Conservation (phyloP, 2,797 vertebrate species). For the Coracias cyanogaster region DNA sequence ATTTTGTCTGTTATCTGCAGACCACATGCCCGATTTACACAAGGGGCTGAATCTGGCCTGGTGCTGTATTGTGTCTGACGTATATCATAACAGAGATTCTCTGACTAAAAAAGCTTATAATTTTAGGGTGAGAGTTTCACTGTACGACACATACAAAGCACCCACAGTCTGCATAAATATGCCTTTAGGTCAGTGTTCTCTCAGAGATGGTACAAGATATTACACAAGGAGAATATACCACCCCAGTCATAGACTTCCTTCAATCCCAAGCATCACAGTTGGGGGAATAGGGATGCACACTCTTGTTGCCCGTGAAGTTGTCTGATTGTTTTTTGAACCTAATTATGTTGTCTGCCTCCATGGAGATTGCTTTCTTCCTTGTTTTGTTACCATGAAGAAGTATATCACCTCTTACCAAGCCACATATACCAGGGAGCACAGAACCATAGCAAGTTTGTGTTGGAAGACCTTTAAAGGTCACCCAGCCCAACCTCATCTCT, state of each 20-base stretch:
- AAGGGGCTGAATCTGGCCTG: not conserved
- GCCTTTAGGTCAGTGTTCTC: not conserved
- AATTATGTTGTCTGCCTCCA: not conserved
- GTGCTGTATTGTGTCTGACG: not conserved
- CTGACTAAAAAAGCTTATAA: not conserved
- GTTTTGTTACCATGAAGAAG: not conserved
- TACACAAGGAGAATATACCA: not conserved
- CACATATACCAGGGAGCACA: not conserved
- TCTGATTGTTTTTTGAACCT: not conserved
- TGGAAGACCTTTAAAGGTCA: not conserved
- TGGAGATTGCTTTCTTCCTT: not conserved
- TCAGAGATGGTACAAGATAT: not conserved
- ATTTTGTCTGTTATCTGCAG: not conserved
- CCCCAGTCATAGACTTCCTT: fast-evolving
- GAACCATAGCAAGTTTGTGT: not conserved
- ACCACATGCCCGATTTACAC: not conserved
- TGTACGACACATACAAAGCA: fast-evolving
- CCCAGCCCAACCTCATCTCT: not conserved
- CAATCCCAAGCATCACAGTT: not conserved
- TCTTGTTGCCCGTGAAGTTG: not conserved
- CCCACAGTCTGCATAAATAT: fast-evolving
- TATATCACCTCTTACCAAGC: not conserved
- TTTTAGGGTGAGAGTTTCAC: not conserved
- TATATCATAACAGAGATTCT: fast-evolving
- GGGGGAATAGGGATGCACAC: not conserved